phyloP scores from a whole-genome alignment of 1,140 invertebrate genomes.

The Neuroterus valhalla region DNA sequence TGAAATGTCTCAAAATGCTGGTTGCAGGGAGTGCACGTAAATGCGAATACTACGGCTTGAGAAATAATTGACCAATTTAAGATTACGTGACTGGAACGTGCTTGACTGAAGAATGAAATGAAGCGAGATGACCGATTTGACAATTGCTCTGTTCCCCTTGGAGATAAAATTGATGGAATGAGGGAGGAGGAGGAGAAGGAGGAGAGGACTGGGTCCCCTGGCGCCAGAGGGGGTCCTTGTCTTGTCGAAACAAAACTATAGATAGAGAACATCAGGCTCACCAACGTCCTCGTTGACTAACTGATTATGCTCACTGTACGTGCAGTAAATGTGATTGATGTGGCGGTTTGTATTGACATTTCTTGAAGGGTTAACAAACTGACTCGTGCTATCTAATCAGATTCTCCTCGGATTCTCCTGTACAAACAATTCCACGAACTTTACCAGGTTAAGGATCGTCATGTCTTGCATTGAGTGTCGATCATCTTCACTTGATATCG shows the following conservation, averaged over 20 bases:
- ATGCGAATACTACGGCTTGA: constrained; percentile 35
- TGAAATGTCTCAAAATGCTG: constrained; percentile 3
- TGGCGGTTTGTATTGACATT: constrained; percentile 9
- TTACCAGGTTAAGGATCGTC: not conserved
- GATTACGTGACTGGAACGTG: constrained; percentile 56
- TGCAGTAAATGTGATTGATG: constrained; percentile 49
- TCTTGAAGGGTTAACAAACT: constrained; percentile 29
- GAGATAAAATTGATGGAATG: not conserved
- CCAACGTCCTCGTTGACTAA: constrained; percentile 36
- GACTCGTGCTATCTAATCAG: not conserved
- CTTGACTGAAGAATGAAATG: constrained; percentile 40
- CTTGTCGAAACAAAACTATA: not conserved
- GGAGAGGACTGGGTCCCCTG: not conserved
- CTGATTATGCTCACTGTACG: constrained; percentile 39
- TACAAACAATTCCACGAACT: not conserved
- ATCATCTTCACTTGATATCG: not conserved
- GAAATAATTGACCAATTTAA: constrained; percentile 61
- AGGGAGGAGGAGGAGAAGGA: not conserved
- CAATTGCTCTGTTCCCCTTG: not conserved
- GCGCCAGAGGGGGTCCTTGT: not conserved
- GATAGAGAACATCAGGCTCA: not conserved
- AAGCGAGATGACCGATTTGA: not conserved
- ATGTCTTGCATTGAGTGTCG: not conserved
- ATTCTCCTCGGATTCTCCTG: not conserved
- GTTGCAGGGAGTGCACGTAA: constrained; percentile 14